Base-by-base conservation (phyloP, 2,888 invertebrate species). In the Leucophenga montana region DNA sequence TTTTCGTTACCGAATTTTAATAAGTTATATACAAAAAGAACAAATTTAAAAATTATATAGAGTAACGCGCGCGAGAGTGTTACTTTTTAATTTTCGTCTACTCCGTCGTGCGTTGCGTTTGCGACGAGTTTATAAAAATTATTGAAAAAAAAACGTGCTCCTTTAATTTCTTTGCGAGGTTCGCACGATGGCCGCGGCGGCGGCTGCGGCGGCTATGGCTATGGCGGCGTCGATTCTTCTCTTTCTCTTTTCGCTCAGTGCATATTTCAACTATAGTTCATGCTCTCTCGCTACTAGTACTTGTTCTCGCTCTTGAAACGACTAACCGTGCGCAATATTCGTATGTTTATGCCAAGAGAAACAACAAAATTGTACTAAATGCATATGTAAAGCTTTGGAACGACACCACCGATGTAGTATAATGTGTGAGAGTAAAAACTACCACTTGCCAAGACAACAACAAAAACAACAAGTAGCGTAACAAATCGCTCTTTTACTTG, bases 151-250 rank as follows among this genome's bases (percentile, higher is more conserved):
- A 50, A 50, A 50, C 14, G 16, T 70, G 27, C 69, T 83, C 84
- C 84, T 84, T 82, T 74, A 75, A 84, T 84, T 67, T 73, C 66
- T 46, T 48, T 46, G 64, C n/a, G 61, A 33, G 59, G 22, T 27
- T 44, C 18, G 13, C 3, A 33, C 33, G 33, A 5, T 39, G 39
- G 1, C 11, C 1, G 8, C 1, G 8, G 3, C 39, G 9, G 11
- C 11, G 39, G 8, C 8, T 39, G 3, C 9, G 39, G 1, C 9
- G 3, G 27, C 27, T 64, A 11, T 16, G 44, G 48, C 64, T 56
- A 27, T 20, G 16, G 22, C 54, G 16, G 11, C n/a, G n/a, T n/a
- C n/a, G n/a, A n/a, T n/a, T n/a, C n/a, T n/a, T 16, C 64, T 46
- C 64, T 64, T 39, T 31, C 11, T 62, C 18, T 44, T n/a, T 39